Percentiles rank a stretch among this genome's conserved stretches.
These are phyloP conservation scores for Callospermophilus lateralis DNA, from an alignment of 2,113 vertebrate species.

Conservation along the genomic window DNA sequence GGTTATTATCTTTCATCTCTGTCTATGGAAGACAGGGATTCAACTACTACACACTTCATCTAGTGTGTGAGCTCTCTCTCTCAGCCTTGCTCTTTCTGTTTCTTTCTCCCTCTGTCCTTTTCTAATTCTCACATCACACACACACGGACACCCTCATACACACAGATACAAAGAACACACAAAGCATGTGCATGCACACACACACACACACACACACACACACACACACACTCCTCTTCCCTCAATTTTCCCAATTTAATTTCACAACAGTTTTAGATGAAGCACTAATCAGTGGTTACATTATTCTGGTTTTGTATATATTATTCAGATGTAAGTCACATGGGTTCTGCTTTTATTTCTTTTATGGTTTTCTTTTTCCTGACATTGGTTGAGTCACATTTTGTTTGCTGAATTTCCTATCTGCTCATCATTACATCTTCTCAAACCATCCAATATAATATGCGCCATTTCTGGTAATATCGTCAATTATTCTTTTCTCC, in stretches of 20 bases:
- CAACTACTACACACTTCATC: not conserved
- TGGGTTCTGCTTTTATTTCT: not conserved
- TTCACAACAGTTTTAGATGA: not conserved
- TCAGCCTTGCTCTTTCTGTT: not conserved
- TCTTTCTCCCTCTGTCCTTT: not conserved
- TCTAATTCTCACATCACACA: not conserved
- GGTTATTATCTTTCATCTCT: not conserved
- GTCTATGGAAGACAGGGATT: not conserved
- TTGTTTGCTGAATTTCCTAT: slow-evolving; percentile 19
- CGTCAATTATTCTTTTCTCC: not conserved
- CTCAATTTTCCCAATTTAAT: not conserved
- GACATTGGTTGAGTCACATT: not conserved
- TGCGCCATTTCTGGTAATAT: not conserved
- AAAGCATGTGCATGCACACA: not conserved
- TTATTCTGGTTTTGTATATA: not conserved
- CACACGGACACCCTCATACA: not conserved
- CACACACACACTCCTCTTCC: not conserved
- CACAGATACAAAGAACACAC: too few relatives aligned
- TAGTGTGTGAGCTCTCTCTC: not conserved
- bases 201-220: not conserved
- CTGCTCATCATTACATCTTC: not conserved
- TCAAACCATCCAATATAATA: not conserved
- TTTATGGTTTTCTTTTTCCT: not conserved
- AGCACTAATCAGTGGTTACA: not conserved
- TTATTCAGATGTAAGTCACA: not conserved